Percentiles rank a stretch among this genome's conserved stretches.
Conservation (phyloP, 1,140 invertebrate genomes). For the Hydropsyche tenuis region DNA sequence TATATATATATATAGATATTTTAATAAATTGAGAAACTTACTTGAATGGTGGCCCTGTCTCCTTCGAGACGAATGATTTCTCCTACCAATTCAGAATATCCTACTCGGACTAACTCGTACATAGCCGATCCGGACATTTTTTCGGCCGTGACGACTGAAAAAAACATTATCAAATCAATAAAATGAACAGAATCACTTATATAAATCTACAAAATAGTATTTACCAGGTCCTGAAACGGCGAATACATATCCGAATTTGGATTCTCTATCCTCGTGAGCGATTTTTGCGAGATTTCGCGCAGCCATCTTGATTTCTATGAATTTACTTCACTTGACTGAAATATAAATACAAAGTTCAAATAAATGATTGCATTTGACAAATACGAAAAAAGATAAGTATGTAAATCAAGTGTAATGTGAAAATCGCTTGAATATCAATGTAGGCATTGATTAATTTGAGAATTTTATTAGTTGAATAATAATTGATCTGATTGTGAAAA, state of each 20-base stretch:
- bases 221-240: slow-evolving; percentile 97
- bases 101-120: slow-evolving; percentile 99
- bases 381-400: no score
- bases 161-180: slow-evolving; percentile 40
- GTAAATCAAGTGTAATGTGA: no score
- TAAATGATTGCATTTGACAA: no score
- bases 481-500: no score
- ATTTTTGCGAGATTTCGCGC: slow-evolving; percentile 75
- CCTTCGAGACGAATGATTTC: slow-evolving; percentile 99
- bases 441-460: no score
- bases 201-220: slow-evolving; percentile 50
- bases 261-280: slow-evolving; percentile 85
- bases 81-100: slow-evolving; percentile 96
- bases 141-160: slow-evolving; percentile 96
- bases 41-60: slow-evolving; percentile 99
- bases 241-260: slow-evolving; percentile 92
- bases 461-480: no score
- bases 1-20: neutral
- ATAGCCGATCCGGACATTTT: slow-evolving; percentile 99
- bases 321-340: no score
- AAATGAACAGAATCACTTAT: neutral
- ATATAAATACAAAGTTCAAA: no score
- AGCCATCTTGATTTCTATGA: slow-evolving; percentile 55
- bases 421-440: no score
- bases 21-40: slow-evolving; percentile 51